Evolutionary conservation across 2,888 invertebrate species (phyloP), one percentile per base, ranked within the genome.

Genomic region (Polyommatus iphigenia): DNA sequence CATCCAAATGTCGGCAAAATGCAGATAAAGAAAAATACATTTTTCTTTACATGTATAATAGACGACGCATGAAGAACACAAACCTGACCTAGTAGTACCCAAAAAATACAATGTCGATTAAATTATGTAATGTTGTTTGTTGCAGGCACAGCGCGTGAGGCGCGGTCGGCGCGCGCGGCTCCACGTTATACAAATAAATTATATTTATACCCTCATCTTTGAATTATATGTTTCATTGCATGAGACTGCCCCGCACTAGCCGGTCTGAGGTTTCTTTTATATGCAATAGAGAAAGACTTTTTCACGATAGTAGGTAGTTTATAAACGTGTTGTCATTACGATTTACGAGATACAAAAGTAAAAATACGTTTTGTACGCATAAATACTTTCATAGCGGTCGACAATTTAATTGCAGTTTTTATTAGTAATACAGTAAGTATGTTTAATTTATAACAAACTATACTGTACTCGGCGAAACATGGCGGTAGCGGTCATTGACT

Each of bases 81-180:
- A 24, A 24, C 24, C 24, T 24, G 24, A 24, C 24, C 24, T 46
- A 10, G 10, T 46, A 10, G 46, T 13, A 46, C 10, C 46, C 46
- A 10, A 10, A 46, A 41, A 10, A 46, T 46, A 46, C 46, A 46
- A 3, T 46, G 46, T 10, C 46, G 46, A 46, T 46, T 10, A 46
- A 46, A 46, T 46, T 13, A 10, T 13, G 46, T 46, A 13, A 10
- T 46, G 10, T 46, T 46, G 46, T 46, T 78, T 77, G 36, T 79
- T 78, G 7, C 81, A 80, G 80, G 78, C 79, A 75, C 72, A 62
- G 78, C 59, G 77, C 77, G 78, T 76, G 73, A 79, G 50, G 20
- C 15, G 29, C 46, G 36, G 71, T 6, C 57, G 75, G 54, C 29
- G 13, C 32, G 18, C 76, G n/a, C 73, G 57, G 41, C 72, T 76